These are phyloP conservation scores for Drosophila borealis DNA, from an alignment of 2,888 invertebrate genomes.

Conservation along the genomic window DNA sequence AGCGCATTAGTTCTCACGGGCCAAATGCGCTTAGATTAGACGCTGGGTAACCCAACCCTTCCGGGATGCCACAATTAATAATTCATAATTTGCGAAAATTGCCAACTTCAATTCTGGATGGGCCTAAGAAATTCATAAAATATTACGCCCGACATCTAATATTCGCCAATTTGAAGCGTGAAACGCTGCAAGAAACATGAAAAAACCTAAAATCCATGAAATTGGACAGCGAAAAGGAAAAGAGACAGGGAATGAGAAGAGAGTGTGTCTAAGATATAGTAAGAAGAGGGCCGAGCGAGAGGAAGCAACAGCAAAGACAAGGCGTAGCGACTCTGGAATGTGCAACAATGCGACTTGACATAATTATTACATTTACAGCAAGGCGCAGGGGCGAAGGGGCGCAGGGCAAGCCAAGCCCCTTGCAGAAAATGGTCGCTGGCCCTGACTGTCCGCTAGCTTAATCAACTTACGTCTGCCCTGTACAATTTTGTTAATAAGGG, in stretches of 20 bases:
- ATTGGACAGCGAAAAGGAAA: slow-evolving; percentile 50
- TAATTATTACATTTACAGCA: slow-evolving; percentile 66
- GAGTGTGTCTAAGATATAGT: too few relatives aligned
- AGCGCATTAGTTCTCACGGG: slow-evolving; percentile 75
- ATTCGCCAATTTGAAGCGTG: slow-evolving; percentile 72
- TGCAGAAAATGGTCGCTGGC: slow-evolving; percentile 12
- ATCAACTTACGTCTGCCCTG: slow-evolving; percentile 29
- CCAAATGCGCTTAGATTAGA: slow-evolving; percentile 63
- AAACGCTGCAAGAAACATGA: slow-evolving; percentile 61
- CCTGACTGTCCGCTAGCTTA: slow-evolving; percentile 11
- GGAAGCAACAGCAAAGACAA: slow-evolving; percentile 13
- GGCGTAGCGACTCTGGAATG: slow-evolving; percentile 21
- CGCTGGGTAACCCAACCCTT: slow-evolving; percentile 33
- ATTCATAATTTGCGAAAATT: slow-evolving; percentile 72
- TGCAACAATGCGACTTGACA: slow-evolving; percentile 67
- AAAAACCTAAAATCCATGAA: slow-evolving; percentile 66
- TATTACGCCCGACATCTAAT: slow-evolving; percentile 38
- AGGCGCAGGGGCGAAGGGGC: slow-evolving; percentile 3
- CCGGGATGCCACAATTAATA: slow-evolving; percentile 64
- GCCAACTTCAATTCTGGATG: slow-evolving; percentile 32
- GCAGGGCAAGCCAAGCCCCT: slow-evolving; percentile 15
- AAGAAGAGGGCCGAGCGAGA: not conserved
- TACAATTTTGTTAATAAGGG: not conserved
- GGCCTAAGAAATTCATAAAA: slow-evolving; percentile 61
- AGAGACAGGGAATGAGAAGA: not conserved